These are phyloP conservation scores for Carollia perspicillata DNA, from an alignment of 2,113 vertebrate species.

Conservation along the genomic window DNA sequence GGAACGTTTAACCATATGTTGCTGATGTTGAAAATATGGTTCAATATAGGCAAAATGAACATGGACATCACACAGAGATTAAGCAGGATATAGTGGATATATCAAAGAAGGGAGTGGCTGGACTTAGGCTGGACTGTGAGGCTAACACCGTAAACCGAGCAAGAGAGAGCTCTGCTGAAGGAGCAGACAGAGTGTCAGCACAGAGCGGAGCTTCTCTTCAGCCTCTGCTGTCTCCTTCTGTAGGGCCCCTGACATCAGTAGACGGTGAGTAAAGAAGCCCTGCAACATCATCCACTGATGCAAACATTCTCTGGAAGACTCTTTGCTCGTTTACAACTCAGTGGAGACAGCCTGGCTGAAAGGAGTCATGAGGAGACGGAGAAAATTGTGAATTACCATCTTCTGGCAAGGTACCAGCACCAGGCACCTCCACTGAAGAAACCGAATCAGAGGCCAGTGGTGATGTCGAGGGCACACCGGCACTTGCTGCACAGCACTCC, in stretches of 20 bases:
- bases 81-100: slow-evolving; percentile 95
- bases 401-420: slow-evolving; percentile 85
- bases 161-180: slow-evolving; percentile 90
- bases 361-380: slow-evolving; percentile 87
- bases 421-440: slow-evolving; percentile 87
- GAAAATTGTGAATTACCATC: slow-evolving; percentile 85
- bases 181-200: slow-evolving; percentile 85
- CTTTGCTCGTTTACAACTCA: slow-evolving; percentile 91
- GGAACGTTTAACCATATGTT: slow-evolving; percentile 97
- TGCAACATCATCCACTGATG: slow-evolving; percentile 78
- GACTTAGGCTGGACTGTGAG: slow-evolving; percentile 93
- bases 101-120: slow-evolving; percentile 97
- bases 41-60: slow-evolving; percentile 96
- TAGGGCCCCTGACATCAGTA: slow-evolving; percentile 85
- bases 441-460: slow-evolving; percentile 88
- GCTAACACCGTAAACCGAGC: slow-evolving; percentile 79
- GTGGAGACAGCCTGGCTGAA: slow-evolving; percentile 84
- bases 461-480: slow-evolving; percentile 84
- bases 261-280: slow-evolving; percentile 85
- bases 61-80: slow-evolving; percentile 93
- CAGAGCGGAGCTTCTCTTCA: slow-evolving; percentile 79
- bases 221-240: slow-evolving; percentile 74
- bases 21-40: slow-evolving; percentile 98
- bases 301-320: too few species aligned
- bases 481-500: slow-evolving; percentile 70